Evolutionary conservation across 2,888 invertebrate species (phyloP).

Genomic region (Leptinotarsa haldemani): DNA sequence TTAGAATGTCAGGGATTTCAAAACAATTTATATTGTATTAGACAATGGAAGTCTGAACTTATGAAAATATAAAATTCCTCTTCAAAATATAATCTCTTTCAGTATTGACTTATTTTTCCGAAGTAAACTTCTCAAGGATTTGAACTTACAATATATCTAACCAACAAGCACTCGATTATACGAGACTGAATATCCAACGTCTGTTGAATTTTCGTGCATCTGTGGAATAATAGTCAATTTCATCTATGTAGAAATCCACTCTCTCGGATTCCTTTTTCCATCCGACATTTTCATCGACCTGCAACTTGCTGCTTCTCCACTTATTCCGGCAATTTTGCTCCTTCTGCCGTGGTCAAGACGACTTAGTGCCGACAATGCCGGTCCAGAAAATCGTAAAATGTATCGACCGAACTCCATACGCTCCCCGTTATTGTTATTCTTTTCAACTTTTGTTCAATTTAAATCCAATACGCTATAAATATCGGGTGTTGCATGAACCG

Average conservation of each 20-base stretch:
- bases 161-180: too few relatives aligned
- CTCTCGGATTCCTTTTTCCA: slow-evolving; percentile 5
- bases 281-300: slow-evolving; percentile 26
- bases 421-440: slow-evolving; percentile 35
- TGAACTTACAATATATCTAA: too few relatives aligned
- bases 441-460: slow-evolving; percentile 38
- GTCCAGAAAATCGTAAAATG: slow-evolving; percentile 28
- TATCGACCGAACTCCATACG: slow-evolving; percentile 26
- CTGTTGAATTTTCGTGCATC: not conserved
- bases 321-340: slow-evolving; percentile 25
- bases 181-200: too few relatives aligned
- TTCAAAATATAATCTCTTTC: too few relatives aligned
- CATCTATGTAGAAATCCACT: not conserved
- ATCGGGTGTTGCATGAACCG: slow-evolving; percentile 17
- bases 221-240: not conserved
- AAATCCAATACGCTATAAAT: slow-evolving; percentile 38
- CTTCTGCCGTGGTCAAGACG: slow-evolving; percentile 9
- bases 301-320: slow-evolving; percentile 28
- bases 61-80: too few relatives aligned
- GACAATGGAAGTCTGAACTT: too few relatives aligned
- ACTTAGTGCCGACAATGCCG: not conserved
- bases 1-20: too few relatives aligned
- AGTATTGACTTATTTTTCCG: too few relatives aligned
- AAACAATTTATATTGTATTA: too few relatives aligned
- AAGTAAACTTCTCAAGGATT: too few relatives aligned